phyloP scores from a whole-genome alignment of 2,797 vertebrate species.

The Selene dorsalis region DNA sequence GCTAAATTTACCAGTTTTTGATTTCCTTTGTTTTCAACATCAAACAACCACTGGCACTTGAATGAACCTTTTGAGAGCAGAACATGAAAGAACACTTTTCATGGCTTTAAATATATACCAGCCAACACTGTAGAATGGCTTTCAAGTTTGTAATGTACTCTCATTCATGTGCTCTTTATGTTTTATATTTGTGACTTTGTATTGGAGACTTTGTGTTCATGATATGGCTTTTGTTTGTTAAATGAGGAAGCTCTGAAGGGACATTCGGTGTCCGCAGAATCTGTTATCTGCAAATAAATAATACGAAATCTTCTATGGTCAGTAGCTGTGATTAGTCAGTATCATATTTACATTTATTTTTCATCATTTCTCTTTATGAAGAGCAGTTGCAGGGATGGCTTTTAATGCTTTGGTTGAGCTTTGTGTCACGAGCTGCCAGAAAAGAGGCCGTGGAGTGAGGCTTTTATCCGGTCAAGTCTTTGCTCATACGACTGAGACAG shows the following conservation, averaged over 20 bases:
- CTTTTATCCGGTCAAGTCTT: constrained; percentile 49
- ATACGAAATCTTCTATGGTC: constrained; percentile 8
- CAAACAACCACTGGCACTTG: background rate
- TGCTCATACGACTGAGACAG: constrained; percentile 62
- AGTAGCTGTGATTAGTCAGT: background rate
- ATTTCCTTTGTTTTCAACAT: constrained; percentile 30
- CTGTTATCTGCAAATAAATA: constrained; percentile 39
- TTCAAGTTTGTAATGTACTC: constrained; percentile 36
- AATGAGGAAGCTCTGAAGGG: constrained; percentile 2
- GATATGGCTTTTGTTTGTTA: constrained; percentile 40
- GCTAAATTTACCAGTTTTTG: background rate
- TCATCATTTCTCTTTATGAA: background rate
- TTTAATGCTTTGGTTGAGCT: background rate
- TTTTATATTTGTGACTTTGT: constrained; percentile 34
- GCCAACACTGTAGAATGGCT: constrained; percentile 14
- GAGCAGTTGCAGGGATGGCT: background rate
- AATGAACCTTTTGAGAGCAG: constrained; percentile 3
- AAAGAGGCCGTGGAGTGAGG: background rate
- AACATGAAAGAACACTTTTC: constrained; percentile 7
- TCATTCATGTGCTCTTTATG: constrained; percentile 21
- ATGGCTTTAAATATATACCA: constrained; percentile 8
- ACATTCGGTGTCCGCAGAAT: background rate
- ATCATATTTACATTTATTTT: background rate
- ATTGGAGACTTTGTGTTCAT: constrained; percentile 44
- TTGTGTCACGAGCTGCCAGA: background rate